Conservation (phyloP, 2,888 invertebrate species). For the Strigamia maritima region DNA sequence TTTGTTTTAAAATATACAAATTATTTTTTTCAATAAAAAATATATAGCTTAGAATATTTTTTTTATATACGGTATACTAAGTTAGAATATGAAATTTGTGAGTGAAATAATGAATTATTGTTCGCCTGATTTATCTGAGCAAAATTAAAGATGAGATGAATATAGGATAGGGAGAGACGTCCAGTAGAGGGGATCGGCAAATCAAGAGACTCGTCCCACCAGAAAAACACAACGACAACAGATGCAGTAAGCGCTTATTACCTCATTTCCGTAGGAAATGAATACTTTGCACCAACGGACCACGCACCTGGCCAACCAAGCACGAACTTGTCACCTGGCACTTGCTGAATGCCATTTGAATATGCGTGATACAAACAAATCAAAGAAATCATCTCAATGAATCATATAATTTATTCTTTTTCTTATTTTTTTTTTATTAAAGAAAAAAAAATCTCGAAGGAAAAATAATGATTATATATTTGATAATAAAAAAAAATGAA, state of each 20-base stretch:
- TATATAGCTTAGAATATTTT: too few relatives aligned
- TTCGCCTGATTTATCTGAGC: neutral
- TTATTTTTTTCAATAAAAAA: neutral
- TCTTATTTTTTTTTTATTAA: neutral
- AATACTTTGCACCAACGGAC: conserved; percentile 34
- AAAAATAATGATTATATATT: neutral
- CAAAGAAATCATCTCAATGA: neutral
- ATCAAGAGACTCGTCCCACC: conserved; percentile 30
- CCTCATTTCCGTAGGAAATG: conserved; percentile 34
- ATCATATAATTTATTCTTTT: conserved; percentile 1
- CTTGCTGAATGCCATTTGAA: neutral
- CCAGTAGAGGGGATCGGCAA: conserved; percentile 15
- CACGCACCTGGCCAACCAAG: conserved; percentile 34
- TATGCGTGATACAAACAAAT: conserved; percentile 13
- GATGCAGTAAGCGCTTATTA: conserved; percentile 30
- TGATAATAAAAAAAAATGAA: too few relatives aligned
- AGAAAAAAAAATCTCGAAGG: neutral
- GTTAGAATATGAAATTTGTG: neutral
- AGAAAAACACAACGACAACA: conserved; percentile 31
- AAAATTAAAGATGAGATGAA: conserved; percentile 12
- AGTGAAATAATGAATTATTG: neutral
- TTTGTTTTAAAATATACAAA: neutral
- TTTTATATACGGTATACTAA: neutral
- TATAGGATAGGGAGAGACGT: neutral
- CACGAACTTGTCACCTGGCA: conserved; percentile 34